Percentiles rank a stretch among this genome's conserved stretches.
Conservation (phyloP, 2,113 vertebrate species). For the Odobenus rosmarus region DNA sequence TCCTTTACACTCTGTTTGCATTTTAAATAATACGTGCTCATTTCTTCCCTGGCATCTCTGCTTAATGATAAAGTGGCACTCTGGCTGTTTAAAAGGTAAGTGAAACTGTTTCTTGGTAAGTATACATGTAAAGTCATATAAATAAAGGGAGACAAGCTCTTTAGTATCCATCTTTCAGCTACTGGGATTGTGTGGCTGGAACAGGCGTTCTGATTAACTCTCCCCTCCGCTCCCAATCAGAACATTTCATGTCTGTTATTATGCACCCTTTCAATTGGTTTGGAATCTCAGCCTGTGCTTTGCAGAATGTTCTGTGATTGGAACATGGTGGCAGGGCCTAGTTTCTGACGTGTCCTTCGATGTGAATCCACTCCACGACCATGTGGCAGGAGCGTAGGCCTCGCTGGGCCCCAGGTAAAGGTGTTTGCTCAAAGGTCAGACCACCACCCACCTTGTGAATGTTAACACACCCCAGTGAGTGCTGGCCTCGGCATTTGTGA, state of each 20-base stretch:
- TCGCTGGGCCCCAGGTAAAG: not conserved
- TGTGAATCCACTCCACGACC: not conserved
- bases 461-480: not conserved
- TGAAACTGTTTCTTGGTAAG: conserved; percentile 63
- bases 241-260: conserved; percentile 46
- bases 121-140: conserved; percentile 48
- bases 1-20: conserved; percentile 69
- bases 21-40: conserved; percentile 70
- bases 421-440: not conserved
- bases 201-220: conserved; percentile 54
- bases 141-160: conserved; percentile 33
- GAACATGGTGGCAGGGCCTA: not conserved
- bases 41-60: conserved; percentile 70
- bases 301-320: conserved; percentile 51
- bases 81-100: conserved; percentile 73
- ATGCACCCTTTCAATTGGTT: conserved; percentile 36
- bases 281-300: conserved; percentile 45
- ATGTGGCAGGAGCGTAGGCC: not conserved
- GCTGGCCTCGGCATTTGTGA: not conserved
- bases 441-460: not conserved
- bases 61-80: conserved; percentile 77
- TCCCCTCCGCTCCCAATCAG: conserved; percentile 11
- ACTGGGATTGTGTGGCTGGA: conserved; percentile 39
- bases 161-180: conserved; percentile 49
- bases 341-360: not conserved